Percentiles rank a stretch among this genome's conserved stretches.
Evolutionary conservation across 2,888 invertebrate species (phyloP).

Genomic region (Nymphalis urticae): DNA sequence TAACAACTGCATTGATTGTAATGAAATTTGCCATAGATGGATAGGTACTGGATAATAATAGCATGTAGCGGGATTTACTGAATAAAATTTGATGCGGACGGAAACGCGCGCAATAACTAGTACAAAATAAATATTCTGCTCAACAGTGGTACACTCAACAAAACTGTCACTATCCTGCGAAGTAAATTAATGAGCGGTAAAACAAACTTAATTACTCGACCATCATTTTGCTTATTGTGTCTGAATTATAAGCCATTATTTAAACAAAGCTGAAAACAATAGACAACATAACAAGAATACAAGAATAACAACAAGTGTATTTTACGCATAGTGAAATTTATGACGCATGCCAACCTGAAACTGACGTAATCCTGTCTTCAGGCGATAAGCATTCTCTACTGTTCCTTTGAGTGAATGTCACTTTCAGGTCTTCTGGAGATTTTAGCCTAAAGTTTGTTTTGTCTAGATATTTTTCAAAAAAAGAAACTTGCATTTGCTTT

Average conservation of each 20-base stretch:
- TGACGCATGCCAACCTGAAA: conserved; percentile 28
- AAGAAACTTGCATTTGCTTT: background rate
- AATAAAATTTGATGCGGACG: no score
- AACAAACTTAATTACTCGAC: conserved; percentile 8
- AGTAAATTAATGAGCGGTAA: conserved; percentile 4
- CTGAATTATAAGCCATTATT: conserved; percentile 8
- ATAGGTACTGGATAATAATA: no score
- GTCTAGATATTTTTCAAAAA: background rate
- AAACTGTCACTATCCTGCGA: background rate
- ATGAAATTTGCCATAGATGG: no score
- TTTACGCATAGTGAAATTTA: conserved; percentile 26
- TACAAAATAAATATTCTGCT: background rate
- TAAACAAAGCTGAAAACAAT: conserved; percentile 14
- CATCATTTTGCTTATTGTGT: background rate
- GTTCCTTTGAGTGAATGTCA: conserved; percentile 34
- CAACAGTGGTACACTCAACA: background rate
- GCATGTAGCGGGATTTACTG: no score
- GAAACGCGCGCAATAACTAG: no score
- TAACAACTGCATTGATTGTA: no score
- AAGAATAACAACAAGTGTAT: conserved; percentile 3
- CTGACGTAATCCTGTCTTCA: conserved; percentile 36
- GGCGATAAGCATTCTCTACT: conserved; percentile 35
- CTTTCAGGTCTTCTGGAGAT: conserved; percentile 32
- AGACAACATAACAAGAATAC: no score
- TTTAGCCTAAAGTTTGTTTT: conserved; percentile 7